Percentiles rank a stretch among this genome's conserved stretches.
Conservation (phyloP, 2,888 invertebrate species). For the Microdon myrmicae region DNA sequence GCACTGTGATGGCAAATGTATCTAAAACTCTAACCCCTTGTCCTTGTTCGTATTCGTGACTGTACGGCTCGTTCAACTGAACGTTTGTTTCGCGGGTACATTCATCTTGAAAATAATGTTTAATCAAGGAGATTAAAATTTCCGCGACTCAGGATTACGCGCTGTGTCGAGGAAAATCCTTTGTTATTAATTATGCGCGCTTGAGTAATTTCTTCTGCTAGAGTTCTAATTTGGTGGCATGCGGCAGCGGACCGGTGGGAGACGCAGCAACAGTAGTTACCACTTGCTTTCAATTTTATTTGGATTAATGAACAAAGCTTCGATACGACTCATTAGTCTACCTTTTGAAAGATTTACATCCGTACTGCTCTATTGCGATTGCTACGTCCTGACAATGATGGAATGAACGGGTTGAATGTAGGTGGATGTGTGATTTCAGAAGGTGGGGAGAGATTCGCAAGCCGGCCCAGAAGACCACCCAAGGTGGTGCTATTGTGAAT, state of each 20-base stretch:
- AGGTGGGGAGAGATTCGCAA: not conserved
- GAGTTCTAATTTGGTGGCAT: constrained; percentile 26
- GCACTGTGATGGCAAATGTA: constrained; percentile 46
- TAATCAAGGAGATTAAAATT: constrained; percentile 53
- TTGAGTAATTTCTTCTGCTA: constrained; percentile 48
- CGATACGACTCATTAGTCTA: constrained; percentile 53
- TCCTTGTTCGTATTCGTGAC: constrained; percentile 1
- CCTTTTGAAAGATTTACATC: constrained; percentile 46
- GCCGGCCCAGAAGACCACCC: too few relatives aligned
- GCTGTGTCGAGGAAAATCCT: constrained; percentile 30
- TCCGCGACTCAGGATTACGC: constrained; percentile 49
- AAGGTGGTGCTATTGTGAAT: constrained; percentile 4
- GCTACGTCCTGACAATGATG: constrained; percentile 14
- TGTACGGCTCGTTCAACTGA: constrained; percentile 13
- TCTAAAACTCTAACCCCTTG: constrained; percentile 47
- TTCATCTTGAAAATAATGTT: constrained; percentile 53
- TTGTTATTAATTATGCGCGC: constrained; percentile 52
- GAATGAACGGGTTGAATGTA: constrained; percentile 37
- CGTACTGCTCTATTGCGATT: constrained; percentile 1
- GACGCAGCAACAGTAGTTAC: constrained; percentile 27
- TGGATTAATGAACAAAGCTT: constrained; percentile 52
- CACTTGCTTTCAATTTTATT: constrained; percentile 52
- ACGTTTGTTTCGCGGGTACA: constrained; percentile 29
- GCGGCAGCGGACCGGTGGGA: not conserved
- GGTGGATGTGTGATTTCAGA: constrained; percentile 33